These are phyloP conservation scores for Carcharodon carcharias DNA, from an alignment of 2,797 vertebrate species.

Conservation along the genomic window DNA sequence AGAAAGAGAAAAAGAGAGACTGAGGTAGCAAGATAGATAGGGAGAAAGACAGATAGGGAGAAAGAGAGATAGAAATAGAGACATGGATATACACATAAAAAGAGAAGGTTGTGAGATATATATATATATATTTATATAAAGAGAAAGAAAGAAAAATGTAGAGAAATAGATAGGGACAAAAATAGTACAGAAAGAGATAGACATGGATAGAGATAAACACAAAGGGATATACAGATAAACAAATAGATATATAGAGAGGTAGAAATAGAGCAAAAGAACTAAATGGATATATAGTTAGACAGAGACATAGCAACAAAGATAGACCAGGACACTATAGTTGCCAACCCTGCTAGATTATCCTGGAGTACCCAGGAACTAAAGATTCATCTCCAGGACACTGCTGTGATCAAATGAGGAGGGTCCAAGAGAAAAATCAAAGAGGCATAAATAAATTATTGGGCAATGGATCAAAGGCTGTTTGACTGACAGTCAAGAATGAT, in stretches of 20 bases:
- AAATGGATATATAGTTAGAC: neutral
- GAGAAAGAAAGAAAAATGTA: neutral
- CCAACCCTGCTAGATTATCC: neutral
- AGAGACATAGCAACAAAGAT: neutral
- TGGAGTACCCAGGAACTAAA: neutral
- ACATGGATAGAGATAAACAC: neutral
- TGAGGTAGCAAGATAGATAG: conserved; percentile 9
- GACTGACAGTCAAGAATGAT: neutral
- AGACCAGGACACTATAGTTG: neutral
- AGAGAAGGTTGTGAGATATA: neutral
- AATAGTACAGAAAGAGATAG: neutral
- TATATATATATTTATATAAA: too few relatives aligned
- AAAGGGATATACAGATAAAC: neutral
- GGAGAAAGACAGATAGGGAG: neutral
- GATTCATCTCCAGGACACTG: neutral
- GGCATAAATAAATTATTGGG: neutral
- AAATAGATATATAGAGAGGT: neutral
- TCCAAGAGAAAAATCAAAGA: neutral
- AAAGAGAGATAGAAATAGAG: neutral
- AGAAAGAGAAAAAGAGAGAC: neutral
- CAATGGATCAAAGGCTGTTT: neutral
- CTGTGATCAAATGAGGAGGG: neutral
- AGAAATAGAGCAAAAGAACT: neutral
- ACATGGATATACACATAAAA: neutral
- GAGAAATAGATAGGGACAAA: neutral